Conservation (phyloP, 2,797 vertebrate species). For the Podarcis siculus region DNA sequence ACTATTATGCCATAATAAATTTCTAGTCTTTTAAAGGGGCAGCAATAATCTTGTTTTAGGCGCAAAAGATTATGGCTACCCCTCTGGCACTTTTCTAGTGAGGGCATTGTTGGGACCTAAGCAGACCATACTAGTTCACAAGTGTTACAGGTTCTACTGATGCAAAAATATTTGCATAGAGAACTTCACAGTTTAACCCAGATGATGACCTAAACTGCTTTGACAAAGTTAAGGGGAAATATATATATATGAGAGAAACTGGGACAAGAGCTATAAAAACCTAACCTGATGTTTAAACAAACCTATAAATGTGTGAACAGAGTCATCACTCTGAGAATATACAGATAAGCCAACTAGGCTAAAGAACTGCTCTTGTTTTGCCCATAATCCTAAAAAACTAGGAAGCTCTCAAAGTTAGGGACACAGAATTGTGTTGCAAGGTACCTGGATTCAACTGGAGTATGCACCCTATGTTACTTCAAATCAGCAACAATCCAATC, state of each 20-base stretch:
- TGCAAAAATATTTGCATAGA: neutral
- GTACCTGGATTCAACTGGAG: neutral
- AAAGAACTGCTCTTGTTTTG: slow-evolving; percentile 51
- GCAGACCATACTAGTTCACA: neutral
- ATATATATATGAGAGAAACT: slow-evolving; percentile 28
- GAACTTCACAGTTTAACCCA: neutral
- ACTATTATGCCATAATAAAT: neutral
- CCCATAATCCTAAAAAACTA: neutral
- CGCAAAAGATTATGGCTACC: neutral
- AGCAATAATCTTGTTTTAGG: neutral
- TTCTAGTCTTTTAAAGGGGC: neutral
- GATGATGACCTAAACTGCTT: neutral
- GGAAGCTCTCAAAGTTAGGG: neutral
- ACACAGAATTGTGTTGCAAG: neutral
- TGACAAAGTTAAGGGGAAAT: neutral
- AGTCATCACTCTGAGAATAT: slow-evolving; percentile 69
- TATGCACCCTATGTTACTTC: neutral
- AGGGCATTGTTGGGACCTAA: neutral
- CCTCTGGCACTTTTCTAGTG: neutral
- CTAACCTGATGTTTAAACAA: slow-evolving; percentile 70
- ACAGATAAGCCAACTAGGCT: slow-evolving; percentile 70
- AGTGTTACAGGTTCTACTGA: neutral
- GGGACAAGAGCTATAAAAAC: slow-evolving; percentile 71
- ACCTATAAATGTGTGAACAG: slow-evolving; percentile 71
- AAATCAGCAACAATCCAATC: neutral